Base-by-base conservation (phyloP, 1,140 invertebrate genomes). In the Melipona quadrifasciata region DNA sequence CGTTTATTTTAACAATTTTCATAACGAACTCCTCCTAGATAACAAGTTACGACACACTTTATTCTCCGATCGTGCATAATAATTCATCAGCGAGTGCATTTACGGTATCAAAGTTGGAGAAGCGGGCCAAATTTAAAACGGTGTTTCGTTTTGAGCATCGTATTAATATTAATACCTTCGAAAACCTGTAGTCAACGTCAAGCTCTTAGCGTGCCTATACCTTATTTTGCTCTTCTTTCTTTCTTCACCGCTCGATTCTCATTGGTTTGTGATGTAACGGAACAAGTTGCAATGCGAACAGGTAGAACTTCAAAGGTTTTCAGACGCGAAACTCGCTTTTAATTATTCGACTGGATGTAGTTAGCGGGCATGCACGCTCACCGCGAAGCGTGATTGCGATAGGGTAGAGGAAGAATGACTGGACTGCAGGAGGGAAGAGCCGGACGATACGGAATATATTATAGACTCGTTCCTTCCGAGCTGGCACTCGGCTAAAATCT, bases 381-480 rank as follows among this genome's bases (percentile, higher is more conserved):
- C 82, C 47, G 55, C 84, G 75, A 75, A 53, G 73, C 86, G 61
- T 80, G 84, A 87, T 75, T 55, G 85, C 31, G 64, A 70, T 27
- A 47, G 67, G 51, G 11, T 16, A 17, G 53, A 73, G 81, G 34
- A 71, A 82, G 70, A 65, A 84, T 67, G 89, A 85, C 80, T 65
- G 84, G 78, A 86, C 78, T 65, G 61, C 61, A 79, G 82, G 86
- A 53, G 82, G 53, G 86, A 77, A 81, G 87, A 77, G 78, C 78
- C 8, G 65, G 57, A 64, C 84, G 87, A 89, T 78, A 79, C 80
- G 71, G 90, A 90, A 91, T 91, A 91, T 87, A 91, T 91, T 91
- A 91, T 90, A 86, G 90, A 90, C 89, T 90, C 74, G 90, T 90
- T 90, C 87, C 89, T 87, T 90, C 71, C 74, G 85, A 89, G 80